Conservation (phyloP, 2,888 invertebrate genomes). For the Melangyna quadrimaculata region DNA sequence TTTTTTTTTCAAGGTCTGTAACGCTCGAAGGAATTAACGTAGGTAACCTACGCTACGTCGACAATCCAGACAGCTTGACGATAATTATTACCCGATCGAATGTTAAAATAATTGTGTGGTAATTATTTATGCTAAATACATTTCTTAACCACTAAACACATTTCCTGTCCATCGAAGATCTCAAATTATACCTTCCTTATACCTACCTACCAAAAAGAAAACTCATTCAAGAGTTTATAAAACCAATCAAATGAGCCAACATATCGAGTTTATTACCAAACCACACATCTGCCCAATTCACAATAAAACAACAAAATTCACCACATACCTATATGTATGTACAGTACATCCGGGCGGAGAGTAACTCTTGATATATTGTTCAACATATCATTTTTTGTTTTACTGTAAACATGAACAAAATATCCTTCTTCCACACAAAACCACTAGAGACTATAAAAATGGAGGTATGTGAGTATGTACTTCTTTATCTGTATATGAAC, state of each 20-base stretch:
- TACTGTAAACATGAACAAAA: constrained; percentile 15
- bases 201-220: not conserved
- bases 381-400: not conserved
- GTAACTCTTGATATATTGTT: constrained; percentile 51
- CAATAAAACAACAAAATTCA: constrained; percentile 6
- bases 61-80: not conserved
- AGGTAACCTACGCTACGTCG: too few species aligned
- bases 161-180: constrained; percentile 4
- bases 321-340: too few species aligned
- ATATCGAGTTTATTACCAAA: constrained; percentile 9
- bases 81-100: not conserved
- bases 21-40: not conserved
- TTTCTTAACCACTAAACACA: constrained; percentile 36
- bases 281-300: constrained; percentile 61
- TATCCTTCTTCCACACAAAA: constrained; percentile 52
- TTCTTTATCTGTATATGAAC: not conserved
- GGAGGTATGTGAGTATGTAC: not conserved
- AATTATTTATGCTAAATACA: constrained; percentile 38
- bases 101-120: not conserved
- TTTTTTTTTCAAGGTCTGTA: too few species aligned
- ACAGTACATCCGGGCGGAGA: constrained; percentile 49
- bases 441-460: not conserved
- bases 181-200: not conserved
- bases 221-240: constrained; percentile 6
- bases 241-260: constrained; percentile 12